Percentiles rank a stretch among this genome's conserved stretches.
phyloP scores from a whole-genome alignment of 2,113 vertebrate genomes.

The Paracanthobrama guichenoti region DNA sequence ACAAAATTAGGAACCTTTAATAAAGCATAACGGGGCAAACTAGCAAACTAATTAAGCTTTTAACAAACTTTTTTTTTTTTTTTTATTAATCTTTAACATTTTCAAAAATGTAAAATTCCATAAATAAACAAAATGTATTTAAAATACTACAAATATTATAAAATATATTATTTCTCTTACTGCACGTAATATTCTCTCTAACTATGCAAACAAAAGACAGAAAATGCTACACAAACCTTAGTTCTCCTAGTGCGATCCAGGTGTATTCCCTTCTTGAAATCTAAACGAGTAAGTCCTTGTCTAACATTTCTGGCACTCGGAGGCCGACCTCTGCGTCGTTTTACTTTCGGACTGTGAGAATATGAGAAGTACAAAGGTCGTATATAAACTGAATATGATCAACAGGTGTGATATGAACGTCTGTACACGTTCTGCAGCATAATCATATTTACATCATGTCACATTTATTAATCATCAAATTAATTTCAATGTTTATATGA shows the following conservation, averaged over 20 bases:
- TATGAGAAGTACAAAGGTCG: background rate
- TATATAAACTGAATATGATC: background rate
- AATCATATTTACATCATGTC: too few species aligned
- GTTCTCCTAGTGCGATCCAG: slow-evolving; percentile 51
- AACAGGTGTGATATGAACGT: background rate
- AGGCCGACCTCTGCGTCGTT: slow-evolving; percentile 75
- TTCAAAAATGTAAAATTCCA: too few species aligned
- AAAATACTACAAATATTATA: too few species aligned
- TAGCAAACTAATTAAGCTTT: background rate
- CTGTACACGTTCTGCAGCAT: too few species aligned
- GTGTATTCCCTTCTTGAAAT: slow-evolving; percentile 74
- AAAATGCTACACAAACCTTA: slow-evolving; percentile 44
- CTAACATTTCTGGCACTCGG: slow-evolving; percentile 70
- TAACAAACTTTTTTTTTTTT: background rate
- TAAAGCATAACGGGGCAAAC: too few species aligned
- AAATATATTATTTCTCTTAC: too few species aligned
- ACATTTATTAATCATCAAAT: background rate
- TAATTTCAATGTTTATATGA: background rate
- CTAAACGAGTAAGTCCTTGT: slow-evolving; percentile 71
- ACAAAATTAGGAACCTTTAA: too few species aligned
- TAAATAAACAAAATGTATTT: too few species aligned
- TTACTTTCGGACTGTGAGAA: slow-evolving; percentile 69
- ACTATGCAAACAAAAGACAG: background rate
- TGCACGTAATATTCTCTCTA: background rate
- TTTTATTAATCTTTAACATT: too few species aligned